Evolutionary conservation across 2,113 vertebrate genomes (phyloP).

Genomic region (Hippopotamus amphibius): DNA sequence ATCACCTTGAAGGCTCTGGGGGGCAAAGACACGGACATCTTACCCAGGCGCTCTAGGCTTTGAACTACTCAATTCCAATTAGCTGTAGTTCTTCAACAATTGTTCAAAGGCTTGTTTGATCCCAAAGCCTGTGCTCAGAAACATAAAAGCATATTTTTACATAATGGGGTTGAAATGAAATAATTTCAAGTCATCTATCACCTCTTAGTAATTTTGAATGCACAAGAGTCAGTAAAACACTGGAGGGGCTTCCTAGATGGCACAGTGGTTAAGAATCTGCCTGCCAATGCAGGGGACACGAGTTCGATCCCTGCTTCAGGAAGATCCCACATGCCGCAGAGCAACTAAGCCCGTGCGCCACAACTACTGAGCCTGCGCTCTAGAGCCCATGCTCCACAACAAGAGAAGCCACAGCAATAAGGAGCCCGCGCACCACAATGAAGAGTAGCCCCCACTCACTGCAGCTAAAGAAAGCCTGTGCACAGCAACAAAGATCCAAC

Average conservation of each 20-base stretch:
- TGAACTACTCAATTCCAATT: background rate
- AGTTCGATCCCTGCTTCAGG: too few relatives aligned
- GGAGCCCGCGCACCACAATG: too few relatives aligned
- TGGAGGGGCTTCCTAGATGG: background rate
- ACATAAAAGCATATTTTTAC: background rate
- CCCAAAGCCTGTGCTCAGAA: background rate
- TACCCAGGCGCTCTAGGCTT: background rate
- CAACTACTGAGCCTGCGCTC: too few relatives aligned
- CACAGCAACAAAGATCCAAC: too few relatives aligned
- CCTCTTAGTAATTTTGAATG: background rate
- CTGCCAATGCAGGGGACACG: too few relatives aligned
- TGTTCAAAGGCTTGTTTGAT: background rate
- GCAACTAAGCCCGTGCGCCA: too few relatives aligned
- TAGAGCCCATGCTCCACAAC: too few relatives aligned
- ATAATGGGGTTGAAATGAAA: background rate
- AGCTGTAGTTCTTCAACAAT: background rate
- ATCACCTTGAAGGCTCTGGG: background rate
- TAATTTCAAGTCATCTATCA: background rate
- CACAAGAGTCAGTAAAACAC: background rate
- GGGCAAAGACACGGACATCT: background rate
- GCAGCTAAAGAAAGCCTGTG: too few relatives aligned
- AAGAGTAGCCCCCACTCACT: too few relatives aligned
- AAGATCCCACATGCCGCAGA: too few relatives aligned
- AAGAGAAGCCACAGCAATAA: too few relatives aligned
- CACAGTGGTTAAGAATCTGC: too few relatives aligned